Percentiles rank a stretch among this genome's conserved stretches.
These are phyloP conservation scores for Oligia latruncula DNA, from an alignment of 2,888 invertebrate species.

Conservation along the genomic window DNA sequence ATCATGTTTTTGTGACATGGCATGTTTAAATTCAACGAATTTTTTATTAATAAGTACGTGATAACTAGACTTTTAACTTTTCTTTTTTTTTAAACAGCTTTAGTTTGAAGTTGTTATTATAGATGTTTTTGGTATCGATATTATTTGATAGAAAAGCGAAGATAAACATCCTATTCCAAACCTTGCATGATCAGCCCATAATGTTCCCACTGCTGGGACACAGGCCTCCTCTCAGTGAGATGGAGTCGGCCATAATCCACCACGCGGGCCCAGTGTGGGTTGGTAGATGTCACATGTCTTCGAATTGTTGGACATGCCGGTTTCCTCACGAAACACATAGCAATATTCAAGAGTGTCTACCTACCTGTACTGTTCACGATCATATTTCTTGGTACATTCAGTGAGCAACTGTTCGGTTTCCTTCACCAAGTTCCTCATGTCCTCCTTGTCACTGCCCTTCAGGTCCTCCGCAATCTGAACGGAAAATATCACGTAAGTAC, in stretches of 20 bases:
- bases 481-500: not conserved
- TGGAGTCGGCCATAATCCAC: not conserved
- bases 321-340: not conserved
- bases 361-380: slow-evolving; percentile 80
- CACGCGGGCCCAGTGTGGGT: not conserved
- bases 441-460: slow-evolving; percentile 78
- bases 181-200: not conserved
- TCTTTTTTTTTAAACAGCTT: not conserved
- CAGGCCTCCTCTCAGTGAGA: not conserved
- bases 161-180: not conserved
- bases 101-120: not conserved
- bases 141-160: not conserved
- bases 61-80: not conserved
- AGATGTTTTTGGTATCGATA: not conserved
- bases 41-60: too few relatives aligned
- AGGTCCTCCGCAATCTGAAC: slow-evolving; percentile 79
- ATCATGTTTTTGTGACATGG: not conserved
- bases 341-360: not conserved
- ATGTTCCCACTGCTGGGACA: not conserved
- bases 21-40: too few relatives aligned
- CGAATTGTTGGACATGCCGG: not conserved
- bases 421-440: slow-evolving; percentile 73
- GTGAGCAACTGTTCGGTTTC: slow-evolving; percentile 77
- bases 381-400: slow-evolving; percentile 76
- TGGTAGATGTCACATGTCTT: not conserved